Base-by-base conservation (phyloP, 1,140 invertebrate species). In the Drosophila grimshawi region DNA sequence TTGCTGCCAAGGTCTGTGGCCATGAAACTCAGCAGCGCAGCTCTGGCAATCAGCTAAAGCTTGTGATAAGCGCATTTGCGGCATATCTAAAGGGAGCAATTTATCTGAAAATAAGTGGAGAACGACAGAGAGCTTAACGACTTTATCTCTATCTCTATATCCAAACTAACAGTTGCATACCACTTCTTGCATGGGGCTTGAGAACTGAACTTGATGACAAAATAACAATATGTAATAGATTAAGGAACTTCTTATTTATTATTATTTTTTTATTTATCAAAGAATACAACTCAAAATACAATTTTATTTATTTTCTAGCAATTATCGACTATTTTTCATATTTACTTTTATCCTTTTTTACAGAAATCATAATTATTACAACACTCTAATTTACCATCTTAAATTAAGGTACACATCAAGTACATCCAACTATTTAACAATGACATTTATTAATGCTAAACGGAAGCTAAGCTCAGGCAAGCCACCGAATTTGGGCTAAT, bases 1-100 rank as follows among this genome's bases (percentile, higher is more conserved):
- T 86, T 86, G 52, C 67, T 64, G 66, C 81, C 63, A 73, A 72
- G 72, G 49, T 62, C 11, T 73, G 46, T 27, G 41, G 59, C 61
- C 39, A 46, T 43, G 8, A 10, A 52, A 48, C 55, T 45, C 49
- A 32, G 39, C 5, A 48, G 1, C 19, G 7, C 19, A 10, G 46
- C 55, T 56, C 11, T 29, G 52, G 68, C 68, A 64, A 71, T 70
- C 68, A 64, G 61, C 52, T 41, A 33, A 39, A 55, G 68, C 60
- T 51, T 43, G 35, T 51, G 68, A 64, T 71, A 71, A 71, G 68
- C 68, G 52, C 61, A 56, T 70, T 70, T 64, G 68, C 7, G 52
- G 51, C 62, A 64, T 45, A 45, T 39, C 51, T 29, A 45, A 55
- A 55, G 11, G 57, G 11, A n/a, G 48, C 19, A 30, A 11, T 37